Evolutionary conservation across 2,113 vertebrate species (phyloP).

Genomic region (Cyanoliseus patagonus): DNA sequence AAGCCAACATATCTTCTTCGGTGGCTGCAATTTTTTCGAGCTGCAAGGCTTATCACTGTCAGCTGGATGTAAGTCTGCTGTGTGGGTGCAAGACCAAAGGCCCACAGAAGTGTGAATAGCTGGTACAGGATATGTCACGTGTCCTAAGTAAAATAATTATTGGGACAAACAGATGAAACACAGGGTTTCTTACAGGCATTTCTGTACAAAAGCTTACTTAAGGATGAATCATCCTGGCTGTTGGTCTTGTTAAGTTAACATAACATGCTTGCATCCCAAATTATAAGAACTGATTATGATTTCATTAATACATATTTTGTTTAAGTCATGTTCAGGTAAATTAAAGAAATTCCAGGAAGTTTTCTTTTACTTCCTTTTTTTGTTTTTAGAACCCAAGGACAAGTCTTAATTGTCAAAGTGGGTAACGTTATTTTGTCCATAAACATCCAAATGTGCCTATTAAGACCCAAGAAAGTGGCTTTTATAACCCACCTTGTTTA

Average conservation of each 20-base stretch:
- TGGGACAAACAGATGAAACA: background rate
- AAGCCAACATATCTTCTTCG: accelerated
- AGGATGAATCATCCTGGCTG: background rate
- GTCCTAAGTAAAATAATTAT: background rate
- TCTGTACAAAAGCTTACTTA: background rate
- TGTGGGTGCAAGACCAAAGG: background rate
- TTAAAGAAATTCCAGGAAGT: background rate
- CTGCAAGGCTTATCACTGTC: background rate
- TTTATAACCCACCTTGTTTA: background rate
- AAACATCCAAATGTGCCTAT: background rate
- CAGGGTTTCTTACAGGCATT: background rate
- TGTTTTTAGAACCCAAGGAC: background rate
- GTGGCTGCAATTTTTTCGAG: background rate
- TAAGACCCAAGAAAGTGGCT: background rate
- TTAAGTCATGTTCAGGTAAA: background rate
- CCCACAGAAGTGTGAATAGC: no score
- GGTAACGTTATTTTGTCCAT: background rate
- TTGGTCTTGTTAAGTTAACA: background rate
- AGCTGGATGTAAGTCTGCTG: background rate
- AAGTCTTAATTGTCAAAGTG: background rate
- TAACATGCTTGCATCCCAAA: accelerated
- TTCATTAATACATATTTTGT: background rate
- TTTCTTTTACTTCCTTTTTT: background rate
- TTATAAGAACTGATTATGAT: background rate
- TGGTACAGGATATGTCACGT: accelerated